A percentile compares a stretch with the other conserved stretches of the same genome.
Conservation (phyloP, 1,140 invertebrate species). For the Heterodera carotae region DNA sequence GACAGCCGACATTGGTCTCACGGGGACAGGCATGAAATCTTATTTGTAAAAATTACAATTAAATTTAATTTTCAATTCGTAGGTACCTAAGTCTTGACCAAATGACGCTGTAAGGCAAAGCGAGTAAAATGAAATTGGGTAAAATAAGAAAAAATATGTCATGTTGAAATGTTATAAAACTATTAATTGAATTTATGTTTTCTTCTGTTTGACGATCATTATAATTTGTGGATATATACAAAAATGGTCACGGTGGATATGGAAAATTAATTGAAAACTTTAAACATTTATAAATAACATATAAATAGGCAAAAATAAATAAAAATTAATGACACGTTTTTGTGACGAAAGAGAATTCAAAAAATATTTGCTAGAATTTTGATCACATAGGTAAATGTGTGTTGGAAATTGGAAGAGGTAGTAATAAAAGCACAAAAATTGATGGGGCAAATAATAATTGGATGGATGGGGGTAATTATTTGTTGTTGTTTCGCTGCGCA, state of each 20-base stretch:
- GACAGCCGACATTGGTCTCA: constrained; percentile 7
- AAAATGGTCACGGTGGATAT: no score
- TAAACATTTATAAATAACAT: neutral
- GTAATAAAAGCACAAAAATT: neutral
- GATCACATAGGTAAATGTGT: neutral
- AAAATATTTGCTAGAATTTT: neutral
- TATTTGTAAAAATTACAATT: neutral
- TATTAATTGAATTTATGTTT: no score
- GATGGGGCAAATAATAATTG: neutral
- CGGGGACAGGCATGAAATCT: constrained; percentile 18
- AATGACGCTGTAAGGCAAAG: neutral
- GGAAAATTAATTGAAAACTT: neutral
- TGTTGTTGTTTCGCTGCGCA: neutral
- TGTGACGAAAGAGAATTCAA: neutral
- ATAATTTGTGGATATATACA: no score
- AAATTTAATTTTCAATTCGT: neutral
- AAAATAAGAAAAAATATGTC: neutral
- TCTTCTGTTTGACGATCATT: no score
- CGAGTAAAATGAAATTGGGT: neutral
- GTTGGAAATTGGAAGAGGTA: neutral
- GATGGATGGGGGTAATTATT: no score
- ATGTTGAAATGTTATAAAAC: neutral
- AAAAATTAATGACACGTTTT: no score
- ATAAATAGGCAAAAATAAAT: neutral
- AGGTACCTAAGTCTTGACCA: neutral